Evolutionary conservation across 2,797 vertebrate genomes (phyloP).

Genomic region (Spea hammondii): DNA sequence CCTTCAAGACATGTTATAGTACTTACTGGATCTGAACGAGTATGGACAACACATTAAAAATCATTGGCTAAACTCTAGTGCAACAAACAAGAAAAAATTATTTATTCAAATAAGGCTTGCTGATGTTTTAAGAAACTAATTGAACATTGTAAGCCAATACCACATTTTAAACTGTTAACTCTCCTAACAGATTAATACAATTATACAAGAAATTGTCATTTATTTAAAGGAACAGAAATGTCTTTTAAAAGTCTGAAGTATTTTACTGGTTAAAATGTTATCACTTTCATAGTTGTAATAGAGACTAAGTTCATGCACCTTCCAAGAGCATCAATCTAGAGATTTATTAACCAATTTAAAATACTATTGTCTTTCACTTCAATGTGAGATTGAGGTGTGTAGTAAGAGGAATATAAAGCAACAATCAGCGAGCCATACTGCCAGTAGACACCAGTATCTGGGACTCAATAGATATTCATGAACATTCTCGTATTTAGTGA

Average conservation of each 20-base stretch:
- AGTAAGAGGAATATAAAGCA: slow-evolving; percentile 88
- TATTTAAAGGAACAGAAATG: slow-evolving; percentile 10
- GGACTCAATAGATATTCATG: slow-evolving; percentile 99
- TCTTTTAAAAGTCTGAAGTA: slow-evolving; percentile 50
- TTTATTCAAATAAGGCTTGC: background rate
- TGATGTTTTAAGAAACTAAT: background rate
- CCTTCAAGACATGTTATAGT: too few relatives aligned
- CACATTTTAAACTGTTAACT: background rate
- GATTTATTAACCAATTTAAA: slow-evolving; percentile 99
- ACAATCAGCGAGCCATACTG: slow-evolving; percentile 79
- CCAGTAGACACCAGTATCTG: slow-evolving; percentile 84
- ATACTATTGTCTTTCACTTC: slow-evolving; percentile 98
- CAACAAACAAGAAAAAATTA: too few relatives aligned
- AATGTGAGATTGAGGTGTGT: slow-evolving; percentile 89
- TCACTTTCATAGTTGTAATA: slow-evolving; percentile 80
- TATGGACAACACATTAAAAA: too few relatives aligned
- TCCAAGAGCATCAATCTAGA: slow-evolving; percentile 84
- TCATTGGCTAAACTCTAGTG: too few relatives aligned
- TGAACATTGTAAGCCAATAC: background rate
- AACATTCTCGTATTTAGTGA: slow-evolving; percentile 98
- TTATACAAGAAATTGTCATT: background rate
- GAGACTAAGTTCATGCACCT: slow-evolving; percentile 83
- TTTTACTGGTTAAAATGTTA: slow-evolving; percentile 69
- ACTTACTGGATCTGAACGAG: too few relatives aligned
- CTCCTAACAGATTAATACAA: slow-evolving; percentile 4